Conservation (phyloP, 2,113 vertebrate genomes). For the Indri indri region DNA sequence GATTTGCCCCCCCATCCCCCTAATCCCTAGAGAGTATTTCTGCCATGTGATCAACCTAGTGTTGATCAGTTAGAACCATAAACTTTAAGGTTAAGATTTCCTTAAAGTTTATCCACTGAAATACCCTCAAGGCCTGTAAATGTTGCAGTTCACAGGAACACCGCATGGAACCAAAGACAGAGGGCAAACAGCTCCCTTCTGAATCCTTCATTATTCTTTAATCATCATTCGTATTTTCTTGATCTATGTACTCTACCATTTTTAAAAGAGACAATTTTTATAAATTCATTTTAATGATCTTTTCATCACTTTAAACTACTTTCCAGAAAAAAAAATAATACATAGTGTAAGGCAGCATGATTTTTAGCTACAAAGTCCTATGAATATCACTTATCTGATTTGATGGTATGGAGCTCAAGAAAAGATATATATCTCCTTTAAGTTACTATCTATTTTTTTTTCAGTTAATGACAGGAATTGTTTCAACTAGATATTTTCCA, state of each 20-base stretch:
- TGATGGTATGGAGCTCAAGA: background rate
- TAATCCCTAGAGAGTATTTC: too few relatives aligned
- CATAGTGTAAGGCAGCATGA: background rate
- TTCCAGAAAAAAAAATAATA: too few relatives aligned
- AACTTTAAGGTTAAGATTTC: background rate
- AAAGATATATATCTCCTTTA: background rate
- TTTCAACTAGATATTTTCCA: background rate
- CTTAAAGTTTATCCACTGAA: background rate
- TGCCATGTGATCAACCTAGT: too few relatives aligned
- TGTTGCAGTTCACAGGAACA: fast-evolving
- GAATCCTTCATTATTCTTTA: background rate
- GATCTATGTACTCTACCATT: fast-evolving
- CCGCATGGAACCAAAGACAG: background rate
- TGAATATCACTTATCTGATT: background rate
- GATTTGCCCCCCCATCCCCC: too few relatives aligned
- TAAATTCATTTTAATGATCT: background rate
- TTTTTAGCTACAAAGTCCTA: background rate
- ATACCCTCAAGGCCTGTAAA: background rate
- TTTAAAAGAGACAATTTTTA: background rate
- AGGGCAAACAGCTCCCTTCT: background rate
- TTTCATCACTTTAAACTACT: background rate
- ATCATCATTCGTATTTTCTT: background rate
- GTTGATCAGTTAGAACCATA: too few relatives aligned
- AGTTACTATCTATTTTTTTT: background rate
- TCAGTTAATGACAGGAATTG: background rate